These are phyloP conservation scores for Microplitis demolitor DNA, from an alignment of 1,140 invertebrate genomes.

Conservation along the genomic window DNA sequence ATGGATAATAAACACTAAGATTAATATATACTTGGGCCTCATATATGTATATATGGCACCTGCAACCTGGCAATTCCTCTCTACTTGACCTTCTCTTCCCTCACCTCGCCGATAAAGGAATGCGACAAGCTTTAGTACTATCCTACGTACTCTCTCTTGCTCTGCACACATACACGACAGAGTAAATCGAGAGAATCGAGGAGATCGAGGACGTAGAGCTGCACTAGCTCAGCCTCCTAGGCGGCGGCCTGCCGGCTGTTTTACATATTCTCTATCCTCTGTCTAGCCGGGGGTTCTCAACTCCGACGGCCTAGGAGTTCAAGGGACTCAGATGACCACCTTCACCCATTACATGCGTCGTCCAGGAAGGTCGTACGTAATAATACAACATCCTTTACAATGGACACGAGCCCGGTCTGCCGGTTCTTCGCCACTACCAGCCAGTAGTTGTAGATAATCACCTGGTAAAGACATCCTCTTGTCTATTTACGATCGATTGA, in stretches of 20 bases:
- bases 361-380: conserved; percentile 15
- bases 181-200: neutral
- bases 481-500: conserved; percentile 25
- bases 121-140: conserved; percentile 18
- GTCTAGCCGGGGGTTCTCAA: conserved; percentile 8
- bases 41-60: conserved; percentile 9
- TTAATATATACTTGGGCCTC: conserved; percentile 5
- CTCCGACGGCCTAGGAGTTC: neutral
- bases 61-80: conserved; percentile 15
- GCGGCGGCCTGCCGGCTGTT: neutral
- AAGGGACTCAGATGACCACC: conserved; percentile 4
- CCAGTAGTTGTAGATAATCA: neutral
- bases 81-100: conserved; percentile 11
- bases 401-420: no score
- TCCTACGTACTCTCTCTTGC: neutral
- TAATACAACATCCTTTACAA: conserved; percentile 5
- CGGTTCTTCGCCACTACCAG: neutral
- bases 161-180: neutral
- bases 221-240: neutral
- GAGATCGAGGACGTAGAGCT: neutral
- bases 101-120: neutral
- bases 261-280: neutral
- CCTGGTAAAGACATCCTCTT: conserved; percentile 3
- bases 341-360: neutral
- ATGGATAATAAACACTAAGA: conserved; percentile 19